These are phyloP conservation scores for Oophaga sylvatica DNA, from an alignment of 2,797 vertebrate genomes.

Conservation along the genomic window DNA sequence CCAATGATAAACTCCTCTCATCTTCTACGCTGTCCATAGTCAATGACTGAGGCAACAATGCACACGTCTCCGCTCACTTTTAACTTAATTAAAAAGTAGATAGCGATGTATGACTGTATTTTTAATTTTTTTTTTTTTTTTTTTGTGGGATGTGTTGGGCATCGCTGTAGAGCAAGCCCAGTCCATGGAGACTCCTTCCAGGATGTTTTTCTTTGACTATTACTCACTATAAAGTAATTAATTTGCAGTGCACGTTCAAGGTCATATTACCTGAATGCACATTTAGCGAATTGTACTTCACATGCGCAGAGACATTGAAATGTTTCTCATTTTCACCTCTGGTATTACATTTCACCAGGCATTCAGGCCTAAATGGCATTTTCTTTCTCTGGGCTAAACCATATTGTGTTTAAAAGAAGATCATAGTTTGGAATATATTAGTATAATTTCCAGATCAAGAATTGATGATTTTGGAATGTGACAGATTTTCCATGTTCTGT, in stretches of 20 bases:
- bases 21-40: no score
- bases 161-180: neutral
- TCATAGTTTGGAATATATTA: constrained; percentile 57
- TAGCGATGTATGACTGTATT: neutral
- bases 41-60: no score
- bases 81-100: no score
- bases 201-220: constrained; percentile 2
- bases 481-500: constrained; percentile 63
- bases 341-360: constrained; percentile 19
- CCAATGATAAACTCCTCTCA: no score
- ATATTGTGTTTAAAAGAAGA: constrained; percentile 58
- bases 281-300: neutral
- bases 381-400: constrained; percentile 52
- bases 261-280: constrained; percentile 4
- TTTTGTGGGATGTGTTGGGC: neutral
- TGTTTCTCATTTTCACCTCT: constrained; percentile 19
- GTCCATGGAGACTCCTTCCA: neutral
- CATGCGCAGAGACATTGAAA: neutral
- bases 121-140: neutral
- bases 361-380: constrained; percentile 6
- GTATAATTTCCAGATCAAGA: constrained; percentile 52
- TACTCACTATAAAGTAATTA: constrained; percentile 26
- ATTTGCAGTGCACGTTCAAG: neutral
- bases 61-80: no score
- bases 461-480: constrained; percentile 58